phyloP scores from a whole-genome alignment of 2,797 vertebrate species.

The Limnodromus scolopaceus region DNA sequence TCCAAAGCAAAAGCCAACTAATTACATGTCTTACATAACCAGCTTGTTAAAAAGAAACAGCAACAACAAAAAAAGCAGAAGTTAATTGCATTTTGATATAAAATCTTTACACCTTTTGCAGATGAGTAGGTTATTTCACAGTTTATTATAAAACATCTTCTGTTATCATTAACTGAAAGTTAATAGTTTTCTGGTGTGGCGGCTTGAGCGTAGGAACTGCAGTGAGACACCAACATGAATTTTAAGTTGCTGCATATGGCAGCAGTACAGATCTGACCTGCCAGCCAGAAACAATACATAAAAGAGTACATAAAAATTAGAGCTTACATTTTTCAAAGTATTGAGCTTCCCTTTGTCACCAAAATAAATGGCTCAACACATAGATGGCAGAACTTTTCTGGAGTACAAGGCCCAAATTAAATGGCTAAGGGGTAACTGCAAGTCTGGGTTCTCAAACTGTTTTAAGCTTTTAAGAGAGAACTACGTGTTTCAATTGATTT shows the following conservation, averaged over 20 bases:
- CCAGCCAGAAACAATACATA: constrained; percentile 19
- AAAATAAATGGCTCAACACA: background rate
- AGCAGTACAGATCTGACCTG: constrained; percentile 26
- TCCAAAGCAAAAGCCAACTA: constrained; percentile 14
- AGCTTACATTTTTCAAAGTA: background rate
- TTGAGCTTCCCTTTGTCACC: background rate
- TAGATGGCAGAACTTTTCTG: background rate
- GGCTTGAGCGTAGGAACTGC: constrained; percentile 6
- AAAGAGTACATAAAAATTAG: background rate
- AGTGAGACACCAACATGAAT: constrained; percentile 38
- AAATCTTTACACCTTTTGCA: constrained; percentile 22
- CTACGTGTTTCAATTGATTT: background rate
- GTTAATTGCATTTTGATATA: constrained; percentile 17
- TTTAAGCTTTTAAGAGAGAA: background rate
- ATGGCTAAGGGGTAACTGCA: background rate
- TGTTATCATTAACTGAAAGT: background rate
- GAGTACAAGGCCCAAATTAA: background rate
- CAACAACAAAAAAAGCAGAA: background rate
- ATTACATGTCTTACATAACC: background rate
- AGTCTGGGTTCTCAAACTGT: background rate
- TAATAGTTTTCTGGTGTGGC: constrained; percentile 17
- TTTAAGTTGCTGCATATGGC: constrained; percentile 20
- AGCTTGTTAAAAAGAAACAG: background rate
- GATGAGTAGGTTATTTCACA: constrained; percentile 30
- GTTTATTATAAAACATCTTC: constrained; percentile 4